A percentile compares a stretch with the other conserved stretches of the same genome.
Conservation (phyloP, 2,797 vertebrate genomes). For the Hozukius guyotensis region DNA sequence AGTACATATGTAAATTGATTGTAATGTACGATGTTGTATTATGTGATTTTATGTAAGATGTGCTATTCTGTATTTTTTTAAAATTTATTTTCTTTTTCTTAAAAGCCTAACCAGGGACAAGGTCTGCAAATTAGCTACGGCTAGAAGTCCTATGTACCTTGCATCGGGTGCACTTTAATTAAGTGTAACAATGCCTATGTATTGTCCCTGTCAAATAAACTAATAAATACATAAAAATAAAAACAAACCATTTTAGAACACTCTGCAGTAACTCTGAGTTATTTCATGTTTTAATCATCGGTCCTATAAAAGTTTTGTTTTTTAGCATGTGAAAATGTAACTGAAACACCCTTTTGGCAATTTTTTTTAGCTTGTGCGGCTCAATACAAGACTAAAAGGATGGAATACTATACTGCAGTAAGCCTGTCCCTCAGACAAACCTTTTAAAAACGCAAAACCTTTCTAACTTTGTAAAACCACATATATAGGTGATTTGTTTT, state of each 20-base stretch:
- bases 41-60: too few relatives aligned
- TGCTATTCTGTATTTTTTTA: too few relatives aligned
- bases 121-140: too few relatives aligned
- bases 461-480: not conserved
- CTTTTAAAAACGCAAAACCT: not conserved
- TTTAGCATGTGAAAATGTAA: not conserved
- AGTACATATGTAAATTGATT: too few relatives aligned
- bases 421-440: not conserved
- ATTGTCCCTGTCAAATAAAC: too few relatives aligned
- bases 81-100: too few relatives aligned
- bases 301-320: not conserved
- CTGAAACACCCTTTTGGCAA: not conserved
- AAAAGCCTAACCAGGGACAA: too few relatives aligned
- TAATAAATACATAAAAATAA: too few relatives aligned
- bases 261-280: accelerated
- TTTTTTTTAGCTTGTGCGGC: not conserved
- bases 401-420: not conserved
- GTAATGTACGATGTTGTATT: too few relatives aligned
- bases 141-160: too few relatives aligned
- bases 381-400: not conserved
- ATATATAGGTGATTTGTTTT: not conserved
- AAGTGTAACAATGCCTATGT: too few relatives aligned
- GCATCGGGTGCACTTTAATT: too few relatives aligned
- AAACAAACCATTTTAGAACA: accelerated
- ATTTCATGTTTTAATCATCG: not conserved